Base-by-base conservation (phyloP, 23 tunicate species). In the Trididemnum clinides region DNA sequence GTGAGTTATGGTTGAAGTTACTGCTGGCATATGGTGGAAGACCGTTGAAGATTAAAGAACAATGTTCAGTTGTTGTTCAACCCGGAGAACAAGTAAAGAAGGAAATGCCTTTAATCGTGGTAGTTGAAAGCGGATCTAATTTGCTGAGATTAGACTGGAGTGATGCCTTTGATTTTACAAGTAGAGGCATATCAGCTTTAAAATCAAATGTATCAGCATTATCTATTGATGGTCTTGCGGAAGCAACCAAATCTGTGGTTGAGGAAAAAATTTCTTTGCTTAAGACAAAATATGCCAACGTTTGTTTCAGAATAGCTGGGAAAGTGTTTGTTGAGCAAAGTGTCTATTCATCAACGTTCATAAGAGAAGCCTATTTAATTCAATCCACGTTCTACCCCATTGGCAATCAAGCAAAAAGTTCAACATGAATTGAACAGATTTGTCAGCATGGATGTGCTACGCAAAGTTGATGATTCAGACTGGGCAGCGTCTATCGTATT, bases 401-500 rank as follows among this genome's bases (percentile, higher is more conserved):
- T 51, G 34, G 18, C 69, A 51, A 51, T 78, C 5, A 78, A 57
- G 25, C 74, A 57, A 51, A 54, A 78, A 6, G 36, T 57, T 26
- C 29, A 50, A 33, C 22, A 57, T 12, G 84, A 78, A 57, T 28
- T 57, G 25, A 23, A 30, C n/a, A 54, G 72, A 54, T 31, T 78
- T 20, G 72, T 78, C 4, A 33, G 70, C 6, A 15, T 34, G 25
- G 70, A 36, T 5, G 69, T 29, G 19, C 18, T 78, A 27, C 37
- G 57, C 12, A 37, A 37, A 28, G 25, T 78, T 3, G 37, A 37
- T 51, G 51, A 7, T 33, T 34, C 57, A 51, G 71, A 51, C 54
- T 78, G 84, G 84, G 66, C 69, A 4, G 69, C 84, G 20, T 36
- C 84, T 5, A 78, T 78, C 12, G 70, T 78, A 10, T 36, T 57